These are phyloP conservation scores for Adelphocoris suturalis DNA, from an alignment of 2,888 invertebrate genomes.

Conservation along the genomic window DNA sequence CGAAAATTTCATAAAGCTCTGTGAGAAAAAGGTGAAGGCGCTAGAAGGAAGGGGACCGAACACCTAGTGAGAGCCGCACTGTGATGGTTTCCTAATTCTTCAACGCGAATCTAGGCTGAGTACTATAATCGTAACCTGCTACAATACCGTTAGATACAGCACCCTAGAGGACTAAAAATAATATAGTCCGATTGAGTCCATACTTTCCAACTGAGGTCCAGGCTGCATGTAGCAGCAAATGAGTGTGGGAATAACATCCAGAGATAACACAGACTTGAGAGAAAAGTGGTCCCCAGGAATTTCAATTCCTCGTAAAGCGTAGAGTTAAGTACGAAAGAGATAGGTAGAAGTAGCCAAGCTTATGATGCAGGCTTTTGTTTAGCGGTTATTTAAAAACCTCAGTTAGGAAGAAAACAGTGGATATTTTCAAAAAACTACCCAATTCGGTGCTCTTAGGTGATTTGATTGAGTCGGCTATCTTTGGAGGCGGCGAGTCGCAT, in stretches of 20 bases:
- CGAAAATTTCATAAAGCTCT: constrained; percentile 6
- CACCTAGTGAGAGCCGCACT: constrained; percentile 30
- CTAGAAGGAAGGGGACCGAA: background rate
- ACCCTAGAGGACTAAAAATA: constrained; percentile 34
- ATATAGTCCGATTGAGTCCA: constrained; percentile 31
- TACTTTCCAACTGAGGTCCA: constrained; percentile 23
- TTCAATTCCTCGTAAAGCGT: constrained; percentile 70
- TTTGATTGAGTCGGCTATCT: constrained; percentile 64
- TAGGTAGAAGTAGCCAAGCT: constrained; percentile 47
- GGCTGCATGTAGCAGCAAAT: background rate
- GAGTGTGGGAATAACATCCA: constrained; percentile 21
- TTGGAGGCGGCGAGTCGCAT: constrained; percentile 65
- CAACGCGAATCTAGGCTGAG: constrained; percentile 1
- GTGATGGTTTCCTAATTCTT: constrained; percentile 7
- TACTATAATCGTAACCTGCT: background rate
- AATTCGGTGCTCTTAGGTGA: constrained; percentile 48
- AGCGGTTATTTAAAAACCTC: constrained; percentile 50
- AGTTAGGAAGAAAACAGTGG: constrained; percentile 37
- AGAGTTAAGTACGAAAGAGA: constrained; percentile 63
- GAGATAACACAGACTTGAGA: constrained; percentile 39
- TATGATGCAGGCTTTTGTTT: constrained; percentile 27
- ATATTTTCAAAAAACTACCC: background rate
- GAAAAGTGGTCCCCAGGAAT: constrained; percentile 63
- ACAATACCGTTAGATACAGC: constrained; percentile 18
- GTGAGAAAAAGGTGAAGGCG: constrained; percentile 15